Evolutionary conservation across 2,888 invertebrate species (phyloP), one percentile per base, ranked within the genome.

Genomic region (Caenorhabditis auriculariae): DNA sequence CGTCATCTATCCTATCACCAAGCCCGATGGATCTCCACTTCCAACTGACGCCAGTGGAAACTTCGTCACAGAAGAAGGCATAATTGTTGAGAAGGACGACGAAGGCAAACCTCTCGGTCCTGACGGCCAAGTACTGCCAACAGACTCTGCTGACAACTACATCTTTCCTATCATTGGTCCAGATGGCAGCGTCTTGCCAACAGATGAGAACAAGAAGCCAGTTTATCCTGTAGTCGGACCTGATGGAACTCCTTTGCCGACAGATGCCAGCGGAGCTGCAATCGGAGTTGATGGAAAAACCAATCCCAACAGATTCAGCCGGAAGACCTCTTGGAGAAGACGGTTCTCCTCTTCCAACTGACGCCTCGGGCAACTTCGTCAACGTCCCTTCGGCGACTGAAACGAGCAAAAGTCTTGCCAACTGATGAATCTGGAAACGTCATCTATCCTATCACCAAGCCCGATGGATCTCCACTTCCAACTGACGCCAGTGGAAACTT

Each of bases 151-250:
- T 29, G 66, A 69, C 17, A 54, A 64, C 17, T 60, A 54, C 27
- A 51, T 64, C 37, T 63, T 57, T 46, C 47, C 47, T 19, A 75
- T 65, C 23, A 60, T 64, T 37, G 58, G 58, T 24, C 48, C 58
- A 7, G 39, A 39, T 39, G 39, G 39, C 17, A 39, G 39, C 39
- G 15, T 39, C 15, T 17, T n/a, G 9, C 54, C 54, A 5, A 54
- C 54, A 28, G 48, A 54, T 7, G 51, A 41, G 15, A 42, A 24
- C 35, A 46, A 52, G 19, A 9, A 39, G 32, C 29, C 23, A 39
- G 21, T 49, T 29, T 49, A 45, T 38, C 60, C 51, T 3, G 55
- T 47, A 4, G 29, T 58, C 9, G 53, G 53, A 29, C 54, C 59
- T 19, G 63, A 63, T 35, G 59, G 59, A 51, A 46, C 47, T 35